These are phyloP conservation scores for Cydia strobilella DNA, from an alignment of 1,140 invertebrate genomes.

Conservation along the genomic window DNA sequence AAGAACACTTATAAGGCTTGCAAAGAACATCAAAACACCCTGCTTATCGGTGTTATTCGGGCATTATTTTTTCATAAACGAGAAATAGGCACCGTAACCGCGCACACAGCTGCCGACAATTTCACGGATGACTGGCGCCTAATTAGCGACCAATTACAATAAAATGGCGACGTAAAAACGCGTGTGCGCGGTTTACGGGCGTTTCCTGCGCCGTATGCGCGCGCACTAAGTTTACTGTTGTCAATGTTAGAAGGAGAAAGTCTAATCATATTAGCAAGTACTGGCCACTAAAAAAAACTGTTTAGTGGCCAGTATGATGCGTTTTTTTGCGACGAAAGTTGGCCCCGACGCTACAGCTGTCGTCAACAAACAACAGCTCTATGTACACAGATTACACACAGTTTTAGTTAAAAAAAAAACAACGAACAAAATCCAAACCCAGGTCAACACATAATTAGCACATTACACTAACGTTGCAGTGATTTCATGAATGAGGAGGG, in stretches of 20 bases:
- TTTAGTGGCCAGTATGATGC: slow-evolving; percentile 10
- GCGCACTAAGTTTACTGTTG: slow-evolving; percentile 36
- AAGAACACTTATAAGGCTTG: slow-evolving; percentile 31
- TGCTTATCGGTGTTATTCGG: slow-evolving; percentile 30
- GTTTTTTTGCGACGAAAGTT: slow-evolving; percentile 18
- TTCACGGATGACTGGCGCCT: slow-evolving; percentile 25
- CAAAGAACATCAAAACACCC: slow-evolving; percentile 28
- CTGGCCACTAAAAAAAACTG: slow-evolving; percentile 17
- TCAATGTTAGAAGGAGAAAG: slow-evolving; percentile 34
- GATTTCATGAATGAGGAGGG: slow-evolving; percentile 63
- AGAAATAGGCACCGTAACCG: slow-evolving; percentile 27
- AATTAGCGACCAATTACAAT: slow-evolving; percentile 30
- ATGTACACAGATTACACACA: slow-evolving; percentile 78
- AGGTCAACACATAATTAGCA: slow-evolving; percentile 79
- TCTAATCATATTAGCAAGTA: slow-evolving; percentile 25
- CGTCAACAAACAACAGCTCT: slow-evolving; percentile 70
- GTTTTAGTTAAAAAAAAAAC: slow-evolving; percentile 75
- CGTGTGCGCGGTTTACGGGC: slow-evolving; percentile 24
- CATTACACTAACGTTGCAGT: slow-evolving; percentile 73
- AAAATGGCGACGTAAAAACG: slow-evolving; percentile 8
- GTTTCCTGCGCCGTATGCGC: slow-evolving; percentile 34
- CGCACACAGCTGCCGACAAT: slow-evolving; percentile 30
- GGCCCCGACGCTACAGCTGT: slow-evolving; percentile 56
- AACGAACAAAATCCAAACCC: slow-evolving; percentile 78
- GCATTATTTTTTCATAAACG: slow-evolving; percentile 32